A percentile compares a stretch with the other conserved stretches of the same genome.
Conservation (phyloP, 2,888 invertebrate genomes). For the Clivina fossor region DNA sequence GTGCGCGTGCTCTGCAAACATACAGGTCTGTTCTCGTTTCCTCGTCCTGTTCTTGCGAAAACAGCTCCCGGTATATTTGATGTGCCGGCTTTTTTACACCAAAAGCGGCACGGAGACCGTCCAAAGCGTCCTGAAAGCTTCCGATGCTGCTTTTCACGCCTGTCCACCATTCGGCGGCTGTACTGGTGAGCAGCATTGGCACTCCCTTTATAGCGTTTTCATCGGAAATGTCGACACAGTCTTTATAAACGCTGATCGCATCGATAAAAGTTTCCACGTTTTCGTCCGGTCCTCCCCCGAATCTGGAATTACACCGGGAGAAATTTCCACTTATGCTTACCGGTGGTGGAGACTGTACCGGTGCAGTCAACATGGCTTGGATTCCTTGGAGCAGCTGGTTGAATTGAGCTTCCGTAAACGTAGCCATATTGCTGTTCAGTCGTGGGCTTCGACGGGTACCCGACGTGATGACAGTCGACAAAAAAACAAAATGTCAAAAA, state of each 20-base stretch:
- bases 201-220: constrained; percentile 32
- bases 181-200: constrained; percentile 28
- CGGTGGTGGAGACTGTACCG: no score
- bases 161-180: constrained; percentile 34
- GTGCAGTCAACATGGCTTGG: no score
- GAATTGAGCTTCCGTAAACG: no score
- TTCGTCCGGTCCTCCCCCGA: neutral
- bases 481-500: no score
- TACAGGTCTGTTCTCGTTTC: constrained; percentile 29
- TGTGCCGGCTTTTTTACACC: constrained; percentile 35
- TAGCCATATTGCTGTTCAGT: no score
- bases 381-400: no score
- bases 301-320: no score
- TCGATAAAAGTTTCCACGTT: constrained; percentile 36
- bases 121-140: constrained; percentile 32
- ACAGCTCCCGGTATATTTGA: constrained; percentile 36
- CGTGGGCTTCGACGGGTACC: no score
- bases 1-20: constrained; percentile 34
- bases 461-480: no score
- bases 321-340: no score
- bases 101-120: constrained; percentile 31
- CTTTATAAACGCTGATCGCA: no score
- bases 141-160: constrained; percentile 22
- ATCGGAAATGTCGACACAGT: constrained; percentile 34
- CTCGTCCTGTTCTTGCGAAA: constrained; percentile 26